Evolutionary conservation across 1,140 invertebrate species (phyloP).

Genomic region (Brachionus manjavacas): DNA sequence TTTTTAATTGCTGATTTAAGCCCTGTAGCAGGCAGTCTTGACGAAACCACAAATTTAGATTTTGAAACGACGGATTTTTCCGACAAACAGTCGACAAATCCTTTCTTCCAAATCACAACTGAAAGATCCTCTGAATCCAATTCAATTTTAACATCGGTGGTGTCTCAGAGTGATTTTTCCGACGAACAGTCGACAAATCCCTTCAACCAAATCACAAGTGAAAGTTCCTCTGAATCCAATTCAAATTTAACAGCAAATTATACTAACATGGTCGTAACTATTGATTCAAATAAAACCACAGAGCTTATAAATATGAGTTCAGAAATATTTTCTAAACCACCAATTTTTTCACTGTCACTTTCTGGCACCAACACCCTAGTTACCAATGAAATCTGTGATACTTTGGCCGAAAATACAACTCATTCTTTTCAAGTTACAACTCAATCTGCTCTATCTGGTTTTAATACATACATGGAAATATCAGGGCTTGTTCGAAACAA

Average conservation of each 20-base stretch:
- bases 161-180: not conserved
- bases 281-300: not conserved
- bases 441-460: not conserved
- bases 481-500: not conserved
- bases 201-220: not conserved
- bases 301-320: not conserved
- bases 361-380: not conserved
- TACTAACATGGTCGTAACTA: not conserved
- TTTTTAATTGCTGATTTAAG: not conserved
- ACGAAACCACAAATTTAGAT: not conserved
- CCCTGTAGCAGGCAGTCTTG: not conserved
- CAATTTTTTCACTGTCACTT: not conserved
- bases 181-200: not conserved
- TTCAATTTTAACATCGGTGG: too few species aligned
- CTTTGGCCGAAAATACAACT: not conserved
- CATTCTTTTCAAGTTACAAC: not conserved
- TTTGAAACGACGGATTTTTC: not conserved
- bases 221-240: not conserved
- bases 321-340: not conserved
- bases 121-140: not conserved
- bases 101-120: not conserved
- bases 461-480: not conserved
- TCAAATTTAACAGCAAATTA: not conserved
- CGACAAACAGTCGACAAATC: not conserved
- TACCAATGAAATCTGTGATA: not conserved